Conservation (phyloP, 2,888 invertebrate species). For the Philopedon plagiatum region DNA sequence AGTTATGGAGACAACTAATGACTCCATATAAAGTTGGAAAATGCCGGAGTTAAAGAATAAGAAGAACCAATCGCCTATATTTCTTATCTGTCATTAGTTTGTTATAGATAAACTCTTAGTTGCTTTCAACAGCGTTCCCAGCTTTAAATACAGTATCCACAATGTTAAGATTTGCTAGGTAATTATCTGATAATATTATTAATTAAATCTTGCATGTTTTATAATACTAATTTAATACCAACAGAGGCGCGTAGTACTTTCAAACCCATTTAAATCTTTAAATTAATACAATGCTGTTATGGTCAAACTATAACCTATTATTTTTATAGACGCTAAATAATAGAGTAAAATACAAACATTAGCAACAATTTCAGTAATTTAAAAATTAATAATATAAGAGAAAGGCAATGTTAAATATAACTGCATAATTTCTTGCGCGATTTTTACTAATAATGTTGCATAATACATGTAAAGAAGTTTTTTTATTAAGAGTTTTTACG, state of each 20-base stretch:
- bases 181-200: not conserved
- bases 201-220: not conserved
- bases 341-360: slow-evolving; percentile 7
- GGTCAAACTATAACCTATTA: not conserved
- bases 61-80: too few relatives aligned
- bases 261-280: not conserved
- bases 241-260: not conserved
- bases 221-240: not conserved
- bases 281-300: not conserved
- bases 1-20: too few relatives aligned
- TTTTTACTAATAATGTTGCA: slow-evolving; percentile 17
- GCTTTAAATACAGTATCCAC: too few relatives aligned
- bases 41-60: too few relatives aligned
- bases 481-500: not conserved
- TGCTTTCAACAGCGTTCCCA: too few relatives aligned
- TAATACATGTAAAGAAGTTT: not conserved
- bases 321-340: not conserved
- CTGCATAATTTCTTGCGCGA: slow-evolving; percentile 7
- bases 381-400: slow-evolving; percentile 23
- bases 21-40: too few relatives aligned
- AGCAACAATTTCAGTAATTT: slow-evolving; percentile 16
- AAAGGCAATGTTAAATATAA: slow-evolving; percentile 24
- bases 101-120: too few relatives aligned
- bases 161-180: too few relatives aligned
- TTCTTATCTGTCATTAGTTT: too few relatives aligned